Conservation (phyloP, 2,113 vertebrate genomes). For the Nycticryphes semicollaris region DNA sequence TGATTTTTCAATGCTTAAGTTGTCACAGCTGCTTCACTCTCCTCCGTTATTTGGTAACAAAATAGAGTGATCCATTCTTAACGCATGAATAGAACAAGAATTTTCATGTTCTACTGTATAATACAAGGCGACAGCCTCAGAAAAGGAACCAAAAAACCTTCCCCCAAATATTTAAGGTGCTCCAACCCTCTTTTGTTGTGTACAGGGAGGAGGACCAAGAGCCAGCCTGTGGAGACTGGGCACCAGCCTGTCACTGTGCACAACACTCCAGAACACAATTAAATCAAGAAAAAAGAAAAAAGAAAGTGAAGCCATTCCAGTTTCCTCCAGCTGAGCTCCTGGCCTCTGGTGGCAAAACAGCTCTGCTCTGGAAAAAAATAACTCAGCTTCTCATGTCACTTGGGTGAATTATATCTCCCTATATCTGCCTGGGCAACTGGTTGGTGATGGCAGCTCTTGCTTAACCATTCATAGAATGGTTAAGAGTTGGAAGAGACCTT, state of each 20-base stretch:
- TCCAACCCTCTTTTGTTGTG: background rate
- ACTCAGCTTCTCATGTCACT: fast-evolving
- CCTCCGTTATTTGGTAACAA: conserved; percentile 14
- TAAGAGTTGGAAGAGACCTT: too few species aligned
- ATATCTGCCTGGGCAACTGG: background rate
- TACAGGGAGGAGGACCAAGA: background rate
- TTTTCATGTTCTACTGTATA: background rate
- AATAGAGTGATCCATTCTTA: conserved; percentile 40
- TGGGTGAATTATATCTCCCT: background rate
- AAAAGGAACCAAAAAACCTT: background rate
- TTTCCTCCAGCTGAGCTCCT: background rate
- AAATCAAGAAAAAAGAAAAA: background rate
- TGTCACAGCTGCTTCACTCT: conserved; percentile 50
- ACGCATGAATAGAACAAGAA: background rate
- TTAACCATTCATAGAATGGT: too few species aligned
- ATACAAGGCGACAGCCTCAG: background rate
- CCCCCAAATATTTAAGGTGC: background rate
- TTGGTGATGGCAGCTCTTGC: fast-evolving
- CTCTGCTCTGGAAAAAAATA: background rate
- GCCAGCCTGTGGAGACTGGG: background rate
- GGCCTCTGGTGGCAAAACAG: background rate
- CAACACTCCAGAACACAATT: fast-evolving
- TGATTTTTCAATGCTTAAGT: conserved; percentile 33
- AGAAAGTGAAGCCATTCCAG: background rate
- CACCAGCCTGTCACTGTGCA: background rate